Evolutionary conservation across 2,113 vertebrate species (phyloP).

Genomic region (Paracanthobrama guichenoti): DNA sequence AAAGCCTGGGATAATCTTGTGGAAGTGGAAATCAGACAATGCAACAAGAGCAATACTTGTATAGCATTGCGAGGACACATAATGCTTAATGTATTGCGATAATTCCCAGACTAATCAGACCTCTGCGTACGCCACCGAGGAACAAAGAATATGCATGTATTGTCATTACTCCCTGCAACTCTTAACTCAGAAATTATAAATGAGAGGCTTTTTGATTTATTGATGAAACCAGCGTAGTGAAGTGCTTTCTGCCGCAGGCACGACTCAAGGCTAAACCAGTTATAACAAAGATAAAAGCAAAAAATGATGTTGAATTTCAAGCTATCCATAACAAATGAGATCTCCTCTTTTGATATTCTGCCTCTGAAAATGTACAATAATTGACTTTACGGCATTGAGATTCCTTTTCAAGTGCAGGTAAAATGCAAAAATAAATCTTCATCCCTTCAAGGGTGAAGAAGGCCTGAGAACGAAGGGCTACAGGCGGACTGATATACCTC

Average conservation of each 20-base stretch:
- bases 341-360: conserved; percentile 45
- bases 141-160: conserved; percentile 41
- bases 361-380: conserved; percentile 52
- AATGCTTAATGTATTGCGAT: neutral
- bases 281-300: conserved; percentile 60
- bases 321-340: conserved; percentile 56
- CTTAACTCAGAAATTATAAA: conserved; percentile 59
- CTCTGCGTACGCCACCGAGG: neutral
- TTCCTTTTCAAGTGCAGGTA: conserved; percentile 38
- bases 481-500: neutral
- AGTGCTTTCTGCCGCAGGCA: conserved; percentile 61
- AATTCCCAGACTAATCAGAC: conserved; percentile 10
- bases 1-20: neutral
- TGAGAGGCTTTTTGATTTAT: conserved; percentile 65
- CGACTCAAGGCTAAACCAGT: conserved; percentile 56
- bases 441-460: neutral
- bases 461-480: neutral
- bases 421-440: conserved; percentile 12
- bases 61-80: neutral
- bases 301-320: conserved; percentile 57
- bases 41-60: neutral
- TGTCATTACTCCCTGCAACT: conserved; percentile 47
- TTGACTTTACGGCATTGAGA: conserved; percentile 49
- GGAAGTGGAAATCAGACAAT: neutral
- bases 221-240: conserved; percentile 61